Evolutionary conservation across 2,888 invertebrate genomes (phyloP).

Genomic region (Hydropsyche betteni): DNA sequence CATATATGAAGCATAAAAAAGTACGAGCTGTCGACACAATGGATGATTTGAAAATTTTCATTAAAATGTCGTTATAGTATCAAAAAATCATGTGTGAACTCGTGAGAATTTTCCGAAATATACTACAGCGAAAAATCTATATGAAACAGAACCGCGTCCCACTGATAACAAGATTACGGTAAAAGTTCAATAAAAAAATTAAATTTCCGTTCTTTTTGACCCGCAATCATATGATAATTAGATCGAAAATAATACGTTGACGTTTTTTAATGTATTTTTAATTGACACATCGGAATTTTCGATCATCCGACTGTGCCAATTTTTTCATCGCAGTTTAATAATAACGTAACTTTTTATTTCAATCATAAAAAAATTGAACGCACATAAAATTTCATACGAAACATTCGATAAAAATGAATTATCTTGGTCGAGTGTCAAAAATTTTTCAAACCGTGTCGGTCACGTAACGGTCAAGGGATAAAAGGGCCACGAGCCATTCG

Average conservation of each 20-base stretch:
- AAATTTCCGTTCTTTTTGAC: conserved; percentile 13
- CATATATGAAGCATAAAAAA: neutral
- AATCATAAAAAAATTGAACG: too few species aligned
- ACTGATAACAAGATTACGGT: conserved; percentile 9
- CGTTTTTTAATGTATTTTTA: too few species aligned
- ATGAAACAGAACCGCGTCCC: neutral
- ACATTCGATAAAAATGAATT: neutral
- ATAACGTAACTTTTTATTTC: too few species aligned
- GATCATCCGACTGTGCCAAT: too few species aligned
- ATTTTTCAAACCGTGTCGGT: conserved; percentile 20
- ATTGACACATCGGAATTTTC: too few species aligned
- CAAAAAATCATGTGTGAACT: neutral
- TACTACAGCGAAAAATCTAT: neutral
- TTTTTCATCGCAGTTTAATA: too few species aligned
- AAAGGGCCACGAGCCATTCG: conserved; percentile 11
- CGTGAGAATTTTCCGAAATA: conserved; percentile 9
- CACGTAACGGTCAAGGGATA: conserved; percentile 24
- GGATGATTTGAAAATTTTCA: conserved; percentile 19
- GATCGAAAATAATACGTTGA: neutral
- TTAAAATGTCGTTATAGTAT: conserved; percentile 31
- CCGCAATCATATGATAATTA: neutral
- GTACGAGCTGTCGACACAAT: neutral
- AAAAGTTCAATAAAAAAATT: conserved; percentile 17
- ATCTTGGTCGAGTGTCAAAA: conserved; percentile 7
- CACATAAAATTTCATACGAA: too few species aligned